Conservation (phyloP, 2,888 invertebrate genomes). For the Cotesia congregata region DNA sequence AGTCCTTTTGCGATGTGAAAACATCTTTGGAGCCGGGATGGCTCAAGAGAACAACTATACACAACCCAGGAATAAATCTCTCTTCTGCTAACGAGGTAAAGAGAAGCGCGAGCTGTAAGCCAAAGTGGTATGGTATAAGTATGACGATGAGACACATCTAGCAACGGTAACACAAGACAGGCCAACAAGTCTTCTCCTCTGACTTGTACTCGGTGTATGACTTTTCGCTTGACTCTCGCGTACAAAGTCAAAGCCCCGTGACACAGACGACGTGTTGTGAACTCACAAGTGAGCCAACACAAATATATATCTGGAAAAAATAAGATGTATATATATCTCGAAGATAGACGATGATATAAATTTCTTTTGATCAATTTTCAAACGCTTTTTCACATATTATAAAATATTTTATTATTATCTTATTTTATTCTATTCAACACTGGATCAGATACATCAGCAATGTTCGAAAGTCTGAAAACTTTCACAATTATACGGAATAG, state of each 20-base stretch:
- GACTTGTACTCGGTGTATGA: slow-evolving; percentile 17
- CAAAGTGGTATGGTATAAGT: not conserved
- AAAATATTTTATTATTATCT: not conserved
- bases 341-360: not conserved
- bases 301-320: not conserved
- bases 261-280: slow-evolving; percentile 4
- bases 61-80: slow-evolving; percentile 26
- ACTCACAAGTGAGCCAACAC: slow-evolving; percentile 6
- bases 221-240: slow-evolving; percentile 13
- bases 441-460: not conserved
- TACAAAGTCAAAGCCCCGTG: slow-evolving; percentile 5
- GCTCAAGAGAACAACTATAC: not conserved
- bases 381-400: not conserved
- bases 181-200: not conserved
- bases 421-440: not conserved
- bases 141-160: not conserved
- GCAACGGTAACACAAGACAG: slow-evolving; percentile 15
- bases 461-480: not conserved
- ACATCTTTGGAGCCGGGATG: not conserved
- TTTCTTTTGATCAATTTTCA: not conserved
- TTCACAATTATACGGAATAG: not conserved
- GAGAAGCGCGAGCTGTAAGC: slow-evolving; percentile 5
- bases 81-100: slow-evolving; percentile 23
- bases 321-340: not conserved
- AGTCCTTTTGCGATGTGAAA: slow-evolving; percentile 5